These are phyloP conservation scores for Penaeus indicus DNA, from an alignment of 1,140 invertebrate species.

Conservation along the genomic window DNA sequence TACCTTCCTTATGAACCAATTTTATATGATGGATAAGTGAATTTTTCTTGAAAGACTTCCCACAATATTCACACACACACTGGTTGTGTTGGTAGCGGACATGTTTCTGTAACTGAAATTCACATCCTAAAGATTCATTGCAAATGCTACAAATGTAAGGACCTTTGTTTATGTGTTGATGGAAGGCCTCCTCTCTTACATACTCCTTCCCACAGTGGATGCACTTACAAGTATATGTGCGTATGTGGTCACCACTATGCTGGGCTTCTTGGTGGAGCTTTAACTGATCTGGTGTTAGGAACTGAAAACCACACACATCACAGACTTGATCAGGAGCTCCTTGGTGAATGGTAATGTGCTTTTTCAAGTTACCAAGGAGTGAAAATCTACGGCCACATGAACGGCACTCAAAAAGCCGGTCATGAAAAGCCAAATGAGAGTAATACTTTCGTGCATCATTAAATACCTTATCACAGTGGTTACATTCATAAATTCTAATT, in stretches of 20 bases:
- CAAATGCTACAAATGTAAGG: conserved; percentile 48
- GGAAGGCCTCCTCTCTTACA: conserved; percentile 42
- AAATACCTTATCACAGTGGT: conserved; percentile 56
- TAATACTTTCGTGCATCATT: conserved; percentile 55
- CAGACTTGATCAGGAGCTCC: conserved; percentile 48
- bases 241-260: conserved; percentile 45
- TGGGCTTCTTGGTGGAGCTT: conserved; percentile 42
- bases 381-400: conserved; percentile 49
- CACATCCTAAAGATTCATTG: conserved; percentile 42
- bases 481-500: conserved; percentile 52
- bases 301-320: conserved; percentile 54
- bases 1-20: conserved; percentile 44
- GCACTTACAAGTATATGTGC: conserved; percentile 35
- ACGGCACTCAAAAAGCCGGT: conserved; percentile 50
- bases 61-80: conserved; percentile 58
- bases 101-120: conserved; percentile 42
- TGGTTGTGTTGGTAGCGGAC: conserved; percentile 44
- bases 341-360: conserved; percentile 41
- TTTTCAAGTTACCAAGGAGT: conserved; percentile 51
- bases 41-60: conserved; percentile 54
- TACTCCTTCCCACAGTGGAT: conserved; percentile 47
- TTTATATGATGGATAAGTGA: conserved; percentile 56
- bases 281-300: conserved; percentile 21
- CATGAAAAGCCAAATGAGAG: conserved; percentile 52
- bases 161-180: conserved; percentile 44